These are phyloP conservation scores for Seriola rivoliana DNA, from an alignment of 2,113 vertebrate genomes.

Conservation along the genomic window DNA sequence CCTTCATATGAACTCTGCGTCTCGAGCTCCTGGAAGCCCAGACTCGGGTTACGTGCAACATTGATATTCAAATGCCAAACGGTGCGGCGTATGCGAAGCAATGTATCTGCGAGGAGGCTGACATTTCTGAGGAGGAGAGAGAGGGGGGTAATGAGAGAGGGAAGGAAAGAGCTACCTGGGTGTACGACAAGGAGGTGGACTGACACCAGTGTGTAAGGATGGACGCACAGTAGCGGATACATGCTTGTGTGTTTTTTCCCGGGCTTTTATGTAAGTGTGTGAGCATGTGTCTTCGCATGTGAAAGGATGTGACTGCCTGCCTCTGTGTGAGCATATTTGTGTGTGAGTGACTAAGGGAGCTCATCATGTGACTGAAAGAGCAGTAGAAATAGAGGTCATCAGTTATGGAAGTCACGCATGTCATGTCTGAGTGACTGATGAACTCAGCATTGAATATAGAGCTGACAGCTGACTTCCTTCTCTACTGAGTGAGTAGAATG, in stretches of 20 bases:
- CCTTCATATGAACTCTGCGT: constrained; percentile 22
- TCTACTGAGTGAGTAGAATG: background rate
- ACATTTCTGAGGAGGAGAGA: constrained; percentile 59
- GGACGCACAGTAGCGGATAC: background rate
- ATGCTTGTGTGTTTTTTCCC: background rate
- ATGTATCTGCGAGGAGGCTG: constrained; percentile 47
- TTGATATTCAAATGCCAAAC: constrained; percentile 75
- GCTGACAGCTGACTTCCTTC: background rate
- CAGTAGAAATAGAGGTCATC: constrained; percentile 28
- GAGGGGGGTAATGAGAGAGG: constrained; percentile 23
- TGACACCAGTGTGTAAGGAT: too few relatives aligned
- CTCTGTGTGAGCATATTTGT: background rate
- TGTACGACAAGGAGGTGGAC: too few relatives aligned
- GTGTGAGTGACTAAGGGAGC: constrained; percentile 1
- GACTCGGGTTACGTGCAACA: background rate
- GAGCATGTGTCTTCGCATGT: background rate
- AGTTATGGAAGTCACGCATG: constrained; percentile 27
- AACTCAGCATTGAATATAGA: background rate
- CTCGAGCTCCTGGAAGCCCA: constrained; percentile 31
- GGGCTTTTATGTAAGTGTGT: background rate
- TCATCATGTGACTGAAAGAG: constrained; percentile 45
- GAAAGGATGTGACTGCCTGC: background rate
- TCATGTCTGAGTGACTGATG: constrained; percentile 5
- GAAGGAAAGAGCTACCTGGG: background rate
- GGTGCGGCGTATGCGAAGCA: constrained; percentile 26